Evolutionary conservation across 2,888 invertebrate genomes (phyloP).

Genomic region (Schizotus pectinicornis): DNA sequence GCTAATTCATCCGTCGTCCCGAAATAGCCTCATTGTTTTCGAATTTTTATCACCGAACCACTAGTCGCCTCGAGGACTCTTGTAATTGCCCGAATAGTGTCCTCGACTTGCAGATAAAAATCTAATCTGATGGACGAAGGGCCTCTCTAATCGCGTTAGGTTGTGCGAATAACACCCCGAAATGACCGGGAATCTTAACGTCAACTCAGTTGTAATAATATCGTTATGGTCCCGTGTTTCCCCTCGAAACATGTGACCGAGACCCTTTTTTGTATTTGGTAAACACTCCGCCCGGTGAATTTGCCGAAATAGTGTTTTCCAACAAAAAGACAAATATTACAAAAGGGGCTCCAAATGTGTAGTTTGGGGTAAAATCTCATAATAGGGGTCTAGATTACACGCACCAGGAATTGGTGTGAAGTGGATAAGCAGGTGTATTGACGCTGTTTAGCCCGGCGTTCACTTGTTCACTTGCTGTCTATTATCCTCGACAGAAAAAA

Average conservation of each 20-base stretch:
- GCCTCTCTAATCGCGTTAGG: conserved; percentile 16
- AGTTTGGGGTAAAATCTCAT: conserved; percentile 41
- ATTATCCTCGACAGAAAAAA: neutral
- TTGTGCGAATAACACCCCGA: neutral
- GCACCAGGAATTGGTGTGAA: conserved; percentile 14
- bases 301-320: conserved; percentile 52
- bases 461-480: neutral
- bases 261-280: conserved; percentile 54
- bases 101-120: conserved; percentile 19
- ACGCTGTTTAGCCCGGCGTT: neutral
- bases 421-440: conserved; percentile 22
- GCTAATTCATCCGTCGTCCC: too few relatives aligned
- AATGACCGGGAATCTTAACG: conserved; percentile 26
- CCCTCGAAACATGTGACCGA: conserved; percentile 33
- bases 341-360: conserved; percentile 34
- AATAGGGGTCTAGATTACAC: conserved; percentile 40
- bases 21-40: too few relatives aligned
- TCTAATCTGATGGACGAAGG: conserved; percentile 20
- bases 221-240: conserved; percentile 42
- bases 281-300: conserved; percentile 56
- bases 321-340: conserved; percentile 51
- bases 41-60: too few relatives aligned
- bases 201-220: conserved; percentile 46
- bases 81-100: neutral
- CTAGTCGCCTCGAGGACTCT: too few relatives aligned